Conservation (phyloP, 2,113 vertebrate genomes). For the Ardeotis arabs region DNA sequence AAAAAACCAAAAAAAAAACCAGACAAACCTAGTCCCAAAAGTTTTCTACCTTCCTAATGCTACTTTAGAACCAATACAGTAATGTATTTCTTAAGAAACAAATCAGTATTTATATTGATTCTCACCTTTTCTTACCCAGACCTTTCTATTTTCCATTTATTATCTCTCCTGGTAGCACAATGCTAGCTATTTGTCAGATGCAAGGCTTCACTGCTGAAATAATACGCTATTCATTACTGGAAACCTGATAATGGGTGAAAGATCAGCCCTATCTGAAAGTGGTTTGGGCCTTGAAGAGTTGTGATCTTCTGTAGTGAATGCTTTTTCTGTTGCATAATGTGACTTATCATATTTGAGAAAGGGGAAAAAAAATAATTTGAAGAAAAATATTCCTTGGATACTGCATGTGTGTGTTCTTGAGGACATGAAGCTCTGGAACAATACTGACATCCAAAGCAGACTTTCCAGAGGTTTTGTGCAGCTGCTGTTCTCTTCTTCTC, state of each 20-base stretch:
- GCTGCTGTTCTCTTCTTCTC: not conserved
- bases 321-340: not conserved
- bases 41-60: not conserved
- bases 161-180: not conserved
- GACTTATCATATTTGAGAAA: not conserved
- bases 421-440: not conserved
- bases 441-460: not conserved
- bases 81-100: not conserved
- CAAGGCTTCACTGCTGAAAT: constrained; percentile 24
- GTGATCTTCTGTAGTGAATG: not conserved
- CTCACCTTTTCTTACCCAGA: not conserved
- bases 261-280: not conserved
- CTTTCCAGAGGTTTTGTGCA: not conserved
- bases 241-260: not conserved
- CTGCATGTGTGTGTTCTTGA: not conserved
- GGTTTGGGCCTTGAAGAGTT: not conserved
- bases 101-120: not conserved
- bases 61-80: not conserved
- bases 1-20: too few species aligned
- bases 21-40: not conserved
- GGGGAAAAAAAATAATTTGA: not conserved
- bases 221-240: not conserved
- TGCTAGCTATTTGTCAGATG: constrained; percentile 22
- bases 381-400: not conserved
- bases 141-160: not conserved